Percentiles rank a stretch among this genome's conserved stretches.
Evolutionary conservation across 2,888 invertebrate genomes (phyloP).

Genomic region (Nysson spinosus): DNA sequence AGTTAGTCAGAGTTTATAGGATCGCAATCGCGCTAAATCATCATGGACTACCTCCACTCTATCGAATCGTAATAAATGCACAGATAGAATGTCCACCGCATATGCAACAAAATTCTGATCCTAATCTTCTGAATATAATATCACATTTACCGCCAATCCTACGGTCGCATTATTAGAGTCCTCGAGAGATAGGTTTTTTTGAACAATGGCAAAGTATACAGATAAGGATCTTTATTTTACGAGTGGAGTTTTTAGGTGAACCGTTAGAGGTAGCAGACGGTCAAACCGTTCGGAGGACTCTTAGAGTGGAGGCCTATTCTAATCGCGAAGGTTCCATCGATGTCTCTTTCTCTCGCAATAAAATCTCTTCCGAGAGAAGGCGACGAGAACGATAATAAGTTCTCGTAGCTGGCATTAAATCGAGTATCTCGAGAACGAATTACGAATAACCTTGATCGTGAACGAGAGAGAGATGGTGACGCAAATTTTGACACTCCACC

Average conservation of each 20-base stretch:
- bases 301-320: constrained; percentile 34
- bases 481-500: too few relatives aligned
- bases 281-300: constrained; percentile 53
- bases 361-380: not conserved
- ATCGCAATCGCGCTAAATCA: constrained; percentile 7
- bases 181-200: constrained; percentile 52
- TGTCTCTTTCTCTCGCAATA: not conserved
- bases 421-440: too few relatives aligned
- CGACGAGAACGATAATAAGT: too few relatives aligned
- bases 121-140: not conserved
- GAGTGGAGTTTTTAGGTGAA: constrained; percentile 47
- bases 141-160: not conserved
- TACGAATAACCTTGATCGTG: too few relatives aligned
- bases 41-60: constrained; percentile 17
- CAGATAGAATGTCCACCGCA: too few relatives aligned
- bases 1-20: constrained; percentile 19
- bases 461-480: too few relatives aligned
- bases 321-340: constrained; percentile 8
- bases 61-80: too few relatives aligned
- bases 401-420: too few relatives aligned
- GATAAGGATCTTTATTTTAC: constrained; percentile 40
- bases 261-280: constrained; percentile 75
- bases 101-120: too few relatives aligned
- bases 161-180: constrained; percentile 9
- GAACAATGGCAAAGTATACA: too few relatives aligned